These are phyloP conservation scores for Holotrichia oblita DNA, from an alignment of 1,140 invertebrate species.

Conservation along the genomic window DNA sequence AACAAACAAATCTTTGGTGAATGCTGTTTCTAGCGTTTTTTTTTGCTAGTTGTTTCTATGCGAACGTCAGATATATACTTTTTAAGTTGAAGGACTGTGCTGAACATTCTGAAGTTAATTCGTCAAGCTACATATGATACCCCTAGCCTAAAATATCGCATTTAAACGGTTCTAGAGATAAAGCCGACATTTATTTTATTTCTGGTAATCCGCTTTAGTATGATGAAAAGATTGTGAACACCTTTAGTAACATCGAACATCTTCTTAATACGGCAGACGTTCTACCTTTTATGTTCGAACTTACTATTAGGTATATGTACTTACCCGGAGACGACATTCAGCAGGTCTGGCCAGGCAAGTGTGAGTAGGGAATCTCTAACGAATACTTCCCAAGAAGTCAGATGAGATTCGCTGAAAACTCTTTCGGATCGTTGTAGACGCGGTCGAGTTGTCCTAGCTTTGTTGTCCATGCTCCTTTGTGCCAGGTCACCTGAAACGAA, in stretches of 20 bases:
- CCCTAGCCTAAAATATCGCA: too few relatives aligned
- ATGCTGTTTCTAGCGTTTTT: too few relatives aligned
- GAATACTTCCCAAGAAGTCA: conserved; percentile 62
- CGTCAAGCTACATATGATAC: too few relatives aligned
- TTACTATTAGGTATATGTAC: conserved; percentile 40
- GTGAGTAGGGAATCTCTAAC: conserved; percentile 61
- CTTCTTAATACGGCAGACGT: not conserved
- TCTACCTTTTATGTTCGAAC: not conserved
- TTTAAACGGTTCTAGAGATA: too few relatives aligned
- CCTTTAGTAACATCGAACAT: not conserved
- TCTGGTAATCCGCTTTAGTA: not conserved
- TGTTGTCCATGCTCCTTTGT: conserved; percentile 49
- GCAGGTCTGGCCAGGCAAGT: conserved; percentile 61
- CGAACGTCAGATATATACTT: too few relatives aligned
- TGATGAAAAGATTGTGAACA: not conserved
- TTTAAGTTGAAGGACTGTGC: too few relatives aligned
- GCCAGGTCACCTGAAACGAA: conserved; percentile 6
- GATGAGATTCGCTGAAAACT: conserved; percentile 60
- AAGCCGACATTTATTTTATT: too few relatives aligned
- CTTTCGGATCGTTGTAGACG: conserved; percentile 61
- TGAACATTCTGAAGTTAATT: too few relatives aligned
- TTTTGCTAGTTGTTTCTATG: too few relatives aligned
- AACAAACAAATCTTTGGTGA: too few relatives aligned
- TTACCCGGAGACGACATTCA: conserved; percentile 58
- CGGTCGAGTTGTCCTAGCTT: conserved; percentile 52